Evolutionary conservation across 2,113 vertebrate species (phyloP), one percentile per base, ranked within the genome.

Genomic region (Phrynosoma platyrhinos): DNA sequence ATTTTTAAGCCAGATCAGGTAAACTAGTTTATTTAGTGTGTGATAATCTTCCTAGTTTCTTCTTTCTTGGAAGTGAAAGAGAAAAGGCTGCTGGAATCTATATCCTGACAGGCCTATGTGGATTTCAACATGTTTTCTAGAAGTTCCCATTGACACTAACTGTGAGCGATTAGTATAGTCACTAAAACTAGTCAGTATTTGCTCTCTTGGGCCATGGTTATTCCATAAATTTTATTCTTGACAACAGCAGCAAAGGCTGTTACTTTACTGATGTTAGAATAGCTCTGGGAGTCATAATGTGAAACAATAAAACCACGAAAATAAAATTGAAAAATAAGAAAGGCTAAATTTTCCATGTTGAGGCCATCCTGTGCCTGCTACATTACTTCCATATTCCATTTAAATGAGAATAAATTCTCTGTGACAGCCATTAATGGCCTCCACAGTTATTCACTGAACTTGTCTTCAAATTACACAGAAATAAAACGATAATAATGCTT

Each of bases 391-490:
- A 89, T 90, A 72, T 92, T 94, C 89, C 83, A 89, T 91, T 95
- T 93, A 94, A 94, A 94, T 92, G 90, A 80, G 94, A 91, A 96
- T 96, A 95, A 94, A 96, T 96, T 96, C 88, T 93, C 93, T 75
- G 2, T 90, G 94, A 95, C 93, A 94, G 94, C 58, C 92, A 88
- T 87, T 95, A 96, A 95, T 89, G 77, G 86, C 78, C 86, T 93
- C 88, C 87, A 93, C 83, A 91, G 92, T 95, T 96, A 93, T 88
- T 94, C 94, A 90, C 20, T 94, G 86, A 97, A 96, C 88, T 93
- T 94, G 91, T 90, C 94, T 95, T 95, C 93, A 94, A 94, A 94
- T 96, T 96, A 95, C 89, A 94, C 68, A 82, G 91, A 89, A 94
- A 96, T 96, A 96, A 96, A 95, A 90, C 58, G 72, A 92, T 92